phyloP scores from a whole-genome alignment of 2,113 vertebrate species.

The Entomyzon cyanotis region DNA sequence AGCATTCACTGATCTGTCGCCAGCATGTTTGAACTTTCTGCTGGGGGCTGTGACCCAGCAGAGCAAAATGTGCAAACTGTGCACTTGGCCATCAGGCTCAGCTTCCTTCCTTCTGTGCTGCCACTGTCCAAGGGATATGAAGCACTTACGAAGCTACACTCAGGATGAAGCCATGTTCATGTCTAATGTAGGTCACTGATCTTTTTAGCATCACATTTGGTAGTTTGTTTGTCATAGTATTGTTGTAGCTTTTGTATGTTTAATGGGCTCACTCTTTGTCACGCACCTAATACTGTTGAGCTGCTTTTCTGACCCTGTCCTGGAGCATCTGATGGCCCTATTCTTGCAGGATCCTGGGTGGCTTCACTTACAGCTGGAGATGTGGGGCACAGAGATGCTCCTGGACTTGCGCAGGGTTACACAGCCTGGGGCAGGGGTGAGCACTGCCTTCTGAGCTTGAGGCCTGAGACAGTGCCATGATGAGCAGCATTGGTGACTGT shows the following conservation, averaged over 20 bases:
- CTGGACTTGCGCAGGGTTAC: not conserved
- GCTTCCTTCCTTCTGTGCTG: not conserved
- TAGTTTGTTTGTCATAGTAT: not conserved
- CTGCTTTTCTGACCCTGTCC: not conserved
- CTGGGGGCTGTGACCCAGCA: not conserved
- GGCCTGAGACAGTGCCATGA: not conserved
- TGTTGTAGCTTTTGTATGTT: not conserved
- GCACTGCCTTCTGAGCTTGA: not conserved
- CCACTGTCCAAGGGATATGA: not conserved
- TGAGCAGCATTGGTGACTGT: not conserved
- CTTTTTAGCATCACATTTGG: not conserved
- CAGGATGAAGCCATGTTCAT: not conserved
- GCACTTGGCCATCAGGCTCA: not conserved
- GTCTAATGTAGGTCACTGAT: conserved; percentile 35
- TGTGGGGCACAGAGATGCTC: not conserved
- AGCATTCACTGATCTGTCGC: not conserved
- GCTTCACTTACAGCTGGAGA: not conserved
- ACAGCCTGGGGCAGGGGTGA: not conserved
- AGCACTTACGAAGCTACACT: not conserved
- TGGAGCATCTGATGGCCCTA: not conserved
- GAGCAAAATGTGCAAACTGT: not conserved
- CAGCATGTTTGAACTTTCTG: not conserved
- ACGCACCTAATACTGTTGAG: not conserved
- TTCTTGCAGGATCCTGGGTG: not conserved
- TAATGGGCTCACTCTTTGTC: not conserved